Conservation (phyloP, 2,113 vertebrate genomes). For the Mirounga angustirostris region DNA sequence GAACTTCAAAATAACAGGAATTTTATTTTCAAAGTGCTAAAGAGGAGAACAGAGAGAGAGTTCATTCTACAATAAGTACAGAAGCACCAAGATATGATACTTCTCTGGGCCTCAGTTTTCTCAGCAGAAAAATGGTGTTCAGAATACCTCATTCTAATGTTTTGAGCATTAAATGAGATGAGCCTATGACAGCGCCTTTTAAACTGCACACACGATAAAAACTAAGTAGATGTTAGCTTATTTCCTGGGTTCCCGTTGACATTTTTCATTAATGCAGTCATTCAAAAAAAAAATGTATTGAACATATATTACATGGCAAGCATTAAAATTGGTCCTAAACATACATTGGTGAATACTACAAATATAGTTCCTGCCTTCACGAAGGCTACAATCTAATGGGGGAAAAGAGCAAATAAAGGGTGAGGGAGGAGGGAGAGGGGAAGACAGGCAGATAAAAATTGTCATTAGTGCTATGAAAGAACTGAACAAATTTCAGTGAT, state of each 20-base stretch:
- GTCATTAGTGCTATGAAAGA: not conserved
- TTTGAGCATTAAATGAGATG: slow-evolving; percentile 34
- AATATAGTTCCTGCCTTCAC: not conserved
- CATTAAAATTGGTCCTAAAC: not conserved
- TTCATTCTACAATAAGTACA: not conserved
- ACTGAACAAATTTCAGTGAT: not conserved
- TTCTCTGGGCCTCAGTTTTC: slow-evolving; percentile 31
- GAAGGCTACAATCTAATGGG: not conserved
- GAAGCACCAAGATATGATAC: slow-evolving; percentile 1
- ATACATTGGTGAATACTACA: not conserved
- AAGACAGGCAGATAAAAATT: not conserved
- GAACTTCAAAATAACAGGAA: not conserved
- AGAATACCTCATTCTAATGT: not conserved
- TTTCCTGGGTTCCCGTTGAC: not conserved
- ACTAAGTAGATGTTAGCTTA: not conserved
- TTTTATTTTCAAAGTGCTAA: slow-evolving; percentile 51
- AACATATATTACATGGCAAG: not conserved
- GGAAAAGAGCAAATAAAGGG: not conserved
- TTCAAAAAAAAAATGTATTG: slow-evolving; percentile 20
- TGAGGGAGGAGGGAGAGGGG: not conserved
- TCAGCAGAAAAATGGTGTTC: slow-evolving; percentile 14
- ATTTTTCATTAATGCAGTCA: not conserved
- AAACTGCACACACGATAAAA: not conserved
- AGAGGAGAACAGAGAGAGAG: not conserved
- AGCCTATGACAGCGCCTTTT: not conserved